Percentiles rank a stretch among this genome's conserved stretches.
Conservation (phyloP, 2,113 vertebrate species). For the Geococcyx californianus region DNA sequence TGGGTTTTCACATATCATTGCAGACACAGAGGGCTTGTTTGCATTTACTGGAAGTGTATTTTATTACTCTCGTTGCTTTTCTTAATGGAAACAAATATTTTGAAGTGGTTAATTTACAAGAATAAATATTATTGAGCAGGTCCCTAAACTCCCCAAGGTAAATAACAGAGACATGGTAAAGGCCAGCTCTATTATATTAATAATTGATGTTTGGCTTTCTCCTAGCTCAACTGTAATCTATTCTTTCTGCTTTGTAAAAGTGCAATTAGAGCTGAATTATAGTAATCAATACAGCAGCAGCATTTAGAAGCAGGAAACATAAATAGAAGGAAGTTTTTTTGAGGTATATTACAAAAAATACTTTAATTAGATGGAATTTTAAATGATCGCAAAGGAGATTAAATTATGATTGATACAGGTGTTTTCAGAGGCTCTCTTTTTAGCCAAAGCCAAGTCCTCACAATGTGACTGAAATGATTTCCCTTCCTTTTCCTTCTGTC, state of each 20-base stretch:
- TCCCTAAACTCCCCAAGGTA: slow-evolving; percentile 45
- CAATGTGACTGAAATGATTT: neutral
- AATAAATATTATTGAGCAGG: slow-evolving; percentile 42
- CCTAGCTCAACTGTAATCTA: slow-evolving; percentile 54
- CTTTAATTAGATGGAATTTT: slow-evolving; percentile 2
- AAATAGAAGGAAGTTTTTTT: slow-evolving; percentile 44
- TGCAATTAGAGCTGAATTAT: slow-evolving; percentile 76
- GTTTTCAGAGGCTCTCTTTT: neutral
- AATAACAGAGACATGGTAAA: slow-evolving; percentile 60
- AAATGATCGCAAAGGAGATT: neutral
- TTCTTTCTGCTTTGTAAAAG: slow-evolving; percentile 62
- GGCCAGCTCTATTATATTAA: slow-evolving; percentile 64
- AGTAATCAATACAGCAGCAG: slow-evolving; percentile 76
- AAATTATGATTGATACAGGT: neutral
- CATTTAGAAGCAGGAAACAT: slow-evolving; percentile 52
- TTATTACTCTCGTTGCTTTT: slow-evolving; percentile 16
- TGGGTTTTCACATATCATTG: neutral
- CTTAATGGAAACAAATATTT: slow-evolving; percentile 61
- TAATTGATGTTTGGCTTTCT: slow-evolving; percentile 70
- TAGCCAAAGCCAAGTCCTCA: neutral
- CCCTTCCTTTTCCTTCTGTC: neutral
- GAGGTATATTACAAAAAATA: neutral
- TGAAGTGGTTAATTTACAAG: slow-evolving; percentile 53
- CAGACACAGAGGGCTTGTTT: neutral
- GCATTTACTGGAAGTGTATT: neutral